Conservation (phyloP, 2,113 vertebrate genomes). For the Blennius ocellaris region DNA sequence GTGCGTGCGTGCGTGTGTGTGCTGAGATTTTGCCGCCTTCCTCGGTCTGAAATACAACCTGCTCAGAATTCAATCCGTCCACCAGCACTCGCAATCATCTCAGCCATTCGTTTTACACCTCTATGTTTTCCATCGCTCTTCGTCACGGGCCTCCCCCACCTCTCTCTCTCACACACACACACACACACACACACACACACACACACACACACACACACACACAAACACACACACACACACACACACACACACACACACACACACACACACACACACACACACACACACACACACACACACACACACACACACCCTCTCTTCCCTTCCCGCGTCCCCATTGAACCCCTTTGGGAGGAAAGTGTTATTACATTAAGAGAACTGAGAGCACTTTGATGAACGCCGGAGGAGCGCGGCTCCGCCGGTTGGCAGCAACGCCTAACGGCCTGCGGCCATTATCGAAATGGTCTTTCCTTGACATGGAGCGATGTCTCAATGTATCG, state of each 20-base stretch:
- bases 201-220: slow-evolving; percentile 38
- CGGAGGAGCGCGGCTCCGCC: background rate
- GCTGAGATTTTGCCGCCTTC: slow-evolving; percentile 1
- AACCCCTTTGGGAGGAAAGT: slow-evolving; percentile 34
- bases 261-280: slow-evolving; percentile 28
- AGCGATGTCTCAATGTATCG: slow-evolving; percentile 20
- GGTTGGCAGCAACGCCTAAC: slow-evolving; percentile 2
- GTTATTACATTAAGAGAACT: slow-evolving; percentile 53
- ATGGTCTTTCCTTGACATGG: background rate
- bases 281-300: slow-evolving; percentile 37
- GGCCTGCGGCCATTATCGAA: slow-evolving; percentile 11
- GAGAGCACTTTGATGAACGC: slow-evolving; percentile 30
- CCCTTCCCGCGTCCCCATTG: background rate
- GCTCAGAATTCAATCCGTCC: slow-evolving; percentile 68
- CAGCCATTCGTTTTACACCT: slow-evolving; percentile 59
- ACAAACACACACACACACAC: slow-evolving; percentile 9
- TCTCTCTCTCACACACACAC: slow-evolving; percentile 18
- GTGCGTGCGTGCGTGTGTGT: slow-evolving; percentile 5
- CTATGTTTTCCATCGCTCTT: slow-evolving; percentile 12
- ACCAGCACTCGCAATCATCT: slow-evolving; percentile 67
- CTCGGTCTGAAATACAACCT: slow-evolving; percentile 63
- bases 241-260: slow-evolving; percentile 16
- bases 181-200: slow-evolving; percentile 23
- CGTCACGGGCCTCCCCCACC: slow-evolving; percentile 23
- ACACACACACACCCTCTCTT: background rate